Percentiles rank a stretch among this genome's conserved stretches.
These are phyloP conservation scores for Hexactinellida sp. DNA, from an alignment of 37 sponge, comb jelly and placozoan species.

Conservation along the genomic window DNA sequence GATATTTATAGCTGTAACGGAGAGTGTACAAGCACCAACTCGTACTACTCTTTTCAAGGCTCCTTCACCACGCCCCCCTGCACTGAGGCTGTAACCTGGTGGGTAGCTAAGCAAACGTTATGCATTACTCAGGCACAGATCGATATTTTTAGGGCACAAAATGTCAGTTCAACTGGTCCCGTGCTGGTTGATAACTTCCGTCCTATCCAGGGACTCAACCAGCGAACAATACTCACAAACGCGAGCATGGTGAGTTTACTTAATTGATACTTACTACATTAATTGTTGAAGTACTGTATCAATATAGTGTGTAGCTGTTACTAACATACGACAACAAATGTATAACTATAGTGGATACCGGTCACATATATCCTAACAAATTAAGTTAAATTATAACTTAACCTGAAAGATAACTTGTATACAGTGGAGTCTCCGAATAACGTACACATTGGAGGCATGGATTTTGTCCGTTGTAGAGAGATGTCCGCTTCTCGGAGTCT, in stretches of 20 bases:
- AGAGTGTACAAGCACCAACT: neutral
- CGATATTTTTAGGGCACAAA: neutral
- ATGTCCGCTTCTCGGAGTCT: no score
- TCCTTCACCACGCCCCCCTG: slow-evolving; percentile 1
- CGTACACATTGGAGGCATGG: no score
- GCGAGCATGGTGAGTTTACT: neutral
- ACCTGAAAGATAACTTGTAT: no score
- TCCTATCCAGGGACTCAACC: neutral
- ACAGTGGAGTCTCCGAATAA: no score
- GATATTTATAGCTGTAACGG: neutral
- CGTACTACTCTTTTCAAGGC: neutral
- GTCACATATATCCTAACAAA: no score
- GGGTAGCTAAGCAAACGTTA: neutral
- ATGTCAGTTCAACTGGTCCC: neutral
- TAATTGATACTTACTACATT: no score
- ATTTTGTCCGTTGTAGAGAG: no score
- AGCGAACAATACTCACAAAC: neutral
- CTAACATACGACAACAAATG: no score
- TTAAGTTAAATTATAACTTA: no score
- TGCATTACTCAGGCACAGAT: neutral
- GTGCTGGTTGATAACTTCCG: neutral
- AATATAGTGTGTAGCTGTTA: no score
- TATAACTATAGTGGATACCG: no score
- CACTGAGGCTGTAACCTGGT: neutral
- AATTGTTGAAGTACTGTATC: no score